Conservation (phyloP, 1,140 invertebrate species). For the Magallana angulata region DNA sequence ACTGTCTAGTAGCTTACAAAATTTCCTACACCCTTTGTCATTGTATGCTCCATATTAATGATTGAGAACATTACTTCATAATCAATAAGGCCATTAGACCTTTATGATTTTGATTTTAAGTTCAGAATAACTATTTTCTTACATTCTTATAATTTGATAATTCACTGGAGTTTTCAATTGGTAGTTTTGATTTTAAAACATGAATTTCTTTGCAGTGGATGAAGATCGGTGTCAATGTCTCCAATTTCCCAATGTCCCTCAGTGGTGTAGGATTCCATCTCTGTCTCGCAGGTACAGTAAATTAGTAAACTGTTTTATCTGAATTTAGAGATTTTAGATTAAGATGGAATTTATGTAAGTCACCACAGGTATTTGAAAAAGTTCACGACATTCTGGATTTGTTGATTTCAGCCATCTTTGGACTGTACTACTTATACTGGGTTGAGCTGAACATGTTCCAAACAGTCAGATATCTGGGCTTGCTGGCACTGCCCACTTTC, state of each 20-base stretch:
- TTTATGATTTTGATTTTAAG: too few species aligned
- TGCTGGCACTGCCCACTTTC: constrained; percentile 92
- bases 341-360: neutral
- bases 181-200: neutral
- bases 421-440: constrained; percentile 94
- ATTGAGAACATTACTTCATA: too few species aligned
- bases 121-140: too few species aligned
- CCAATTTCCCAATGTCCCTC: constrained; percentile 88
- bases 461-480: constrained; percentile 93
- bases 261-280: constrained; percentile 93
- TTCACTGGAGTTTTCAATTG: too few species aligned
- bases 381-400: neutral
- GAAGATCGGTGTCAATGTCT: constrained; percentile 93
- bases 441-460: constrained; percentile 96
- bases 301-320: too few species aligned
- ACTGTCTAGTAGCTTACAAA: too few species aligned
- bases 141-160: too few species aligned
- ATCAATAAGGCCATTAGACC: too few species aligned
- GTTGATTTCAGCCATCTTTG: constrained; percentile 86
- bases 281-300: constrained; percentile 85
- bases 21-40: too few species aligned
- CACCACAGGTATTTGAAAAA: neutral
- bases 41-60: too few species aligned
- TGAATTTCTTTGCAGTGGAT: constrained; percentile 85
- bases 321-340: too few species aligned